phyloP scores from a whole-genome alignment of 2,888 invertebrate species.

The Caenorhabditis afra region DNA sequence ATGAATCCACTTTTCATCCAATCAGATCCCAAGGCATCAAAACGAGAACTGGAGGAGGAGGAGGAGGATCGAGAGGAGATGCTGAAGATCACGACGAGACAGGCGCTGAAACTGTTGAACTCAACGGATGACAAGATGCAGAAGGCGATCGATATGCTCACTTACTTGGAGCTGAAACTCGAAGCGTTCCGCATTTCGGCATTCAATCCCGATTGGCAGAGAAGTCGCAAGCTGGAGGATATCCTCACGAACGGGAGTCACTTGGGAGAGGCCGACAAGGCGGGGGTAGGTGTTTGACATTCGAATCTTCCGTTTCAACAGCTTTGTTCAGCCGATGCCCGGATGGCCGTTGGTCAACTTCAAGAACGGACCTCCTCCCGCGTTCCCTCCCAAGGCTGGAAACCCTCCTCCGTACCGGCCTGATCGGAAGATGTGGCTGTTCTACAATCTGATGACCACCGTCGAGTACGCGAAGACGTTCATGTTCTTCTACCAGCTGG shows the following conservation, averaged over 20 bases:
- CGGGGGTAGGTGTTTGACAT: conserved; percentile 11
- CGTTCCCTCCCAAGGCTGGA: background rate
- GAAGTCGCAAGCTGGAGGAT: too few relatives aligned
- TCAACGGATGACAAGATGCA: conserved; percentile 8
- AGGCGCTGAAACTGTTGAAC: conserved; percentile 6
- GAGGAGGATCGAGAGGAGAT: background rate
- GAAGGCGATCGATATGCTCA: conserved; percentile 31
- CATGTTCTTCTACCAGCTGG: conserved; percentile 33
- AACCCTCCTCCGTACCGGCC: conserved; percentile 10
- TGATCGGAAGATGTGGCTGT: conserved; percentile 36
- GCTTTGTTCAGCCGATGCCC: conserved; percentile 25
- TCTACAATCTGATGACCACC: conserved; percentile 35
- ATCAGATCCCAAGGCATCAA: conserved; percentile 7
- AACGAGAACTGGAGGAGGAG: conserved; percentile 11
- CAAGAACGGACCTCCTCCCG: background rate
- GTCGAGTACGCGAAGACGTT: conserved; percentile 54
- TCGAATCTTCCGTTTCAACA: background rate
- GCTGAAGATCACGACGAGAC: background rate
- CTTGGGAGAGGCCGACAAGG: conserved; percentile 18
- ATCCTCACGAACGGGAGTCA: too few relatives aligned
- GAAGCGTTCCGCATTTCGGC: conserved; percentile 35
- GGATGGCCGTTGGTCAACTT: conserved; percentile 15
- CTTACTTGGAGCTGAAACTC: conserved; percentile 35
- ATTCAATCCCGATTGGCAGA: conserved; percentile 40
- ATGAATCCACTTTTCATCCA: conserved; percentile 52